Percentiles rank a stretch among this genome's conserved stretches.
Evolutionary conservation across 2,113 vertebrate species (phyloP).

Genomic region (Hypanus sabinus): DNA sequence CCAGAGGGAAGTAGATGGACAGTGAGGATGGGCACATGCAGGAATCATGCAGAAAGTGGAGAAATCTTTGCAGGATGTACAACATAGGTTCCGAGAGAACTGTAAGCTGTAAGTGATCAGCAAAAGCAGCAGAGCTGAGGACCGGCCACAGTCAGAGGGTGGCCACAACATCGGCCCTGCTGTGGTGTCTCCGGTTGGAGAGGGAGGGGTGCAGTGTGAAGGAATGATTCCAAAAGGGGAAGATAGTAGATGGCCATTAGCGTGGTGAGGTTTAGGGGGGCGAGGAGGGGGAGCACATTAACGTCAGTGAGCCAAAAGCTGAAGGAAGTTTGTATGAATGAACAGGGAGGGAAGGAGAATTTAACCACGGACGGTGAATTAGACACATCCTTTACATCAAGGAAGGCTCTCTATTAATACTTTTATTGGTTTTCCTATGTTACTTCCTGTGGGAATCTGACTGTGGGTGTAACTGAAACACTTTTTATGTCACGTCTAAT

Average conservation of each 20-base stretch:
- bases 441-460: neutral
- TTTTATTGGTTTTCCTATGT: neutral
- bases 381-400: neutral
- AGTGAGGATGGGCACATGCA: neutral
- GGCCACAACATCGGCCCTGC: neutral
- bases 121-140: neutral
- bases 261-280: neutral
- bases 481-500: neutral
- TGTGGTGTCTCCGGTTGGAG: neutral
- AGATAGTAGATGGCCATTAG: neutral
- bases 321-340: neutral
- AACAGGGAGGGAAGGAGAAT: neutral
- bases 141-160: neutral
- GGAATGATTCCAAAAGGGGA: neutral
- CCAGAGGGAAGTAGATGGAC: too few relatives aligned
- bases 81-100: neutral
- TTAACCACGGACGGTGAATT: neutral
- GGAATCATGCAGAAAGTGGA: neutral
- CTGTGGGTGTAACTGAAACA: neutral
- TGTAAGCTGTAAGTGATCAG: too few relatives aligned
- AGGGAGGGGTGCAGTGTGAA: neutral
- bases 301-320: neutral
- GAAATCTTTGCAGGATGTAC: neutral
- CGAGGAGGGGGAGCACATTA: neutral
- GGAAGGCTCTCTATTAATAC: neutral